Evolutionary conservation across 2,797 vertebrate species (phyloP).

Genomic region (Bovichtus variegatus): DNA sequence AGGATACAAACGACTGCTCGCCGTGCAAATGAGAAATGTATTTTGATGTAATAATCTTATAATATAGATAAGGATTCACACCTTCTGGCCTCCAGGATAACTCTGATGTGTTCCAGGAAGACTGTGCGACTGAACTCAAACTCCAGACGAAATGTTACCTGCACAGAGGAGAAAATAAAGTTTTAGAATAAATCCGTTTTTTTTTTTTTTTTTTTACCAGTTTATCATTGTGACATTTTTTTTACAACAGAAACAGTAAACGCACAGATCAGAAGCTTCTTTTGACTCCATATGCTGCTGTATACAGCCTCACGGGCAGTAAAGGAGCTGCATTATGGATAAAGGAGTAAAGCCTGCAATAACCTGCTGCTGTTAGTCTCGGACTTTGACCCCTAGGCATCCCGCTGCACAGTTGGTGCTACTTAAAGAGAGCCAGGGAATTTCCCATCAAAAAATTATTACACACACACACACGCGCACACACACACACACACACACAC

Average conservation of each 20-base stretch:
- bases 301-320: conserved; percentile 24
- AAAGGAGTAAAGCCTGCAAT: conserved; percentile 61
- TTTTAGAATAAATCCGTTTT: conserved; percentile 3
- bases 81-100: conserved; percentile 89
- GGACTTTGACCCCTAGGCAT: conserved; percentile 46
- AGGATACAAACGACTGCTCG: background rate
- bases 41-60: fast-evolving
- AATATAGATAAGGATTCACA: conserved; percentile 52
- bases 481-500: background rate
- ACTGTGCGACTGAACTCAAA: conserved; percentile 93
- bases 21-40: background rate
- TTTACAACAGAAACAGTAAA: conserved; percentile 14
- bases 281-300: conserved; percentile 17
- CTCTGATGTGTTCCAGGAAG: conserved; percentile 89
- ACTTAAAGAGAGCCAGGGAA: conserved; percentile 43
- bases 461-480: conserved; percentile 3
- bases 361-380: conserved; percentile 65
- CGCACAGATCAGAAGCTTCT: conserved; percentile 18
- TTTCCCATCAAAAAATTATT: conserved; percentile 42
- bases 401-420: conserved; percentile 42
- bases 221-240: background rate
- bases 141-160: conserved; percentile 96
- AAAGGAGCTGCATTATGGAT: conserved; percentile 40
- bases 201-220: too few relatives aligned
- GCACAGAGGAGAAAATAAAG: background rate